These are phyloP conservation scores for Smittia aterrima DNA, from an alignment of 2,888 invertebrate genomes.

Conservation along the genomic window DNA sequence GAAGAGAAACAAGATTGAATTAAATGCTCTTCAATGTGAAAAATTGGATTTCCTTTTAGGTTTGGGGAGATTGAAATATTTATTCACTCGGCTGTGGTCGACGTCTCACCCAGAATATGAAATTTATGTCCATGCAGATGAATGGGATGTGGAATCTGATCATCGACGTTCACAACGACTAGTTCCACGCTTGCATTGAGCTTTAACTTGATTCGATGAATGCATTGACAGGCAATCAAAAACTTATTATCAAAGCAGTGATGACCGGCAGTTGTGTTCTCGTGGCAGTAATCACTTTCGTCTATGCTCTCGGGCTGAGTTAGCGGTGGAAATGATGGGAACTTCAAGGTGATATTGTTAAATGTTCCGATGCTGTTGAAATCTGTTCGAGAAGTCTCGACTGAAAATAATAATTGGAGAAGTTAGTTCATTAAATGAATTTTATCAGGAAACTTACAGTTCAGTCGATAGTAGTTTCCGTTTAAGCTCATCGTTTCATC, in stretches of 20 bases:
- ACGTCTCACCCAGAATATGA: conserved; percentile 46
- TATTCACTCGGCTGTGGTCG: no score
- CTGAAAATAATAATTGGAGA: conserved; percentile 43
- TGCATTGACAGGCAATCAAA: conserved; percentile 46
- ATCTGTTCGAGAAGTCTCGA: conserved; percentile 44
- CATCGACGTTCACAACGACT: conserved; percentile 44
- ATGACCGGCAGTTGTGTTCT: conserved; percentile 31
- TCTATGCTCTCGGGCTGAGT: conserved; percentile 59
- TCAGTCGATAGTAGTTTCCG: conserved; percentile 46
- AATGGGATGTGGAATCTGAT: conserved; percentile 48
- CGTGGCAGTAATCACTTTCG: conserved; percentile 48
- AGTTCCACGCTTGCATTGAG: conserved; percentile 45
- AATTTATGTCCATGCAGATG: conserved; percentile 52
- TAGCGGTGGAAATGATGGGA: conserved; percentile 74
- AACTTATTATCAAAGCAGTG: conserved; percentile 32
- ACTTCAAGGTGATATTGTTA: conserved; percentile 72
- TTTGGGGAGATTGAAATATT: no score
- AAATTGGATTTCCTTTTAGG: no score
- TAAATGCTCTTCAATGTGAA: no score
- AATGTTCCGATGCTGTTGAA: conserved; percentile 56
- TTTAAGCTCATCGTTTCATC: conserved; percentile 45
- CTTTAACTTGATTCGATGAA: conserved; percentile 48
- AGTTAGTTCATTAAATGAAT: background rate
- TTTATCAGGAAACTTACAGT: conserved; percentile 45
- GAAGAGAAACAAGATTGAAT: no score